phyloP scores from a whole-genome alignment of 2,113 vertebrate genomes.

The Plecturocebus donacophilus region DNA sequence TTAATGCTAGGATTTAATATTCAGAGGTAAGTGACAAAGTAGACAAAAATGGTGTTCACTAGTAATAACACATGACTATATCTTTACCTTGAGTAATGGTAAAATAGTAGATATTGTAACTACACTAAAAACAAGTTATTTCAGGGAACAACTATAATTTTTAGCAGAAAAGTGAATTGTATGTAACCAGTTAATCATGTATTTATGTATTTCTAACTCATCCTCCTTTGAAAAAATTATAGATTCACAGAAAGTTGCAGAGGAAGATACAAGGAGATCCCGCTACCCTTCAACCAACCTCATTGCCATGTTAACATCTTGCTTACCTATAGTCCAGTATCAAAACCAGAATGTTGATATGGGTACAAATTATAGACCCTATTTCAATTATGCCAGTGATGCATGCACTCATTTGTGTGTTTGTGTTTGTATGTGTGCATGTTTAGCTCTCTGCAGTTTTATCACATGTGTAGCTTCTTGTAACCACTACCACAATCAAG shows the following conservation, averaged over 20 bases:
- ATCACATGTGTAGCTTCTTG: background rate
- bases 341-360: background rate
- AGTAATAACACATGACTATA: background rate
- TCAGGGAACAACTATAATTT: background rate
- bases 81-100: background rate
- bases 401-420: background rate
- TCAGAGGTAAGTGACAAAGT: background rate
- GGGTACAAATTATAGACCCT: background rate
- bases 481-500: background rate
- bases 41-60: background rate
- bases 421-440: background rate
- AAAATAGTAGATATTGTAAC: background rate
- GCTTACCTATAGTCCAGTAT: background rate
- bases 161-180: background rate
- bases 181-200: background rate
- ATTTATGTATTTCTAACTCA: background rate
- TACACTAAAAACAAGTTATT: background rate
- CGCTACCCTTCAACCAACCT: background rate
- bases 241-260: background rate
- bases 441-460: background rate
- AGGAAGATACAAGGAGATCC: background rate
- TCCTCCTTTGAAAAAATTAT: background rate
- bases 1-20: background rate
- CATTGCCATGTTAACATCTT: background rate
- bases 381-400: background rate